Conservation (phyloP, 2,113 vertebrate genomes). For the Lathamus discolor region DNA sequence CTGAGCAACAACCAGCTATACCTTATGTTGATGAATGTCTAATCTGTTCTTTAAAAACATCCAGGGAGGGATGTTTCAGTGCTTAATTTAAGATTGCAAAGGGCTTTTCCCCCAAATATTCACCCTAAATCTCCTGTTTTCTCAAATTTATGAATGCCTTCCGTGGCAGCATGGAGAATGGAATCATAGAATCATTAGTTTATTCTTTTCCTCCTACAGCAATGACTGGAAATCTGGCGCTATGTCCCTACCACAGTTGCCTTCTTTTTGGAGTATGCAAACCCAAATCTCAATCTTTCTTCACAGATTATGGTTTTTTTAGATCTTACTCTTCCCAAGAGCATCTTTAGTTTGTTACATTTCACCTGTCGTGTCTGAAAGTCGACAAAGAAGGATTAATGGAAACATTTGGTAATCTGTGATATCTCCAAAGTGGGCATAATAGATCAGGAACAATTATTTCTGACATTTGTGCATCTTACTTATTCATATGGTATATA, state of each 20-base stretch:
- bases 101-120: fast-evolving
- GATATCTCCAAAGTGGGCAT: not conserved
- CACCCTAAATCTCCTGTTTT: not conserved
- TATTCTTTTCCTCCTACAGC: not conserved
- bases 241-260: not conserved
- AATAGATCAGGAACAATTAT: not conserved
- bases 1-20: not conserved
- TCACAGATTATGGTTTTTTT: not conserved
- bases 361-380: not conserved
- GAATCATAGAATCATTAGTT: not conserved
- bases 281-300: not conserved
- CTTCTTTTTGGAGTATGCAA: not conserved
- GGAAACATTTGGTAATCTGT: not conserved
- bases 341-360: not conserved
- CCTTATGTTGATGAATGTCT: not conserved
- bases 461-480: not conserved
- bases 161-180: not conserved
- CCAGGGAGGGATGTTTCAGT: not conserved
- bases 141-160: not conserved
- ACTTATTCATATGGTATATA: not conserved
- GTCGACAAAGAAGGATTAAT: not conserved
- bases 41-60: not conserved
- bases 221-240: not conserved
- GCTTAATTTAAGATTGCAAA: not conserved
- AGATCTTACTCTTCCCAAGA: not conserved